These are phyloP conservation scores for Erythrocebus patas DNA, from an alignment of 2,113 vertebrate genomes.

Conservation along the genomic window DNA sequence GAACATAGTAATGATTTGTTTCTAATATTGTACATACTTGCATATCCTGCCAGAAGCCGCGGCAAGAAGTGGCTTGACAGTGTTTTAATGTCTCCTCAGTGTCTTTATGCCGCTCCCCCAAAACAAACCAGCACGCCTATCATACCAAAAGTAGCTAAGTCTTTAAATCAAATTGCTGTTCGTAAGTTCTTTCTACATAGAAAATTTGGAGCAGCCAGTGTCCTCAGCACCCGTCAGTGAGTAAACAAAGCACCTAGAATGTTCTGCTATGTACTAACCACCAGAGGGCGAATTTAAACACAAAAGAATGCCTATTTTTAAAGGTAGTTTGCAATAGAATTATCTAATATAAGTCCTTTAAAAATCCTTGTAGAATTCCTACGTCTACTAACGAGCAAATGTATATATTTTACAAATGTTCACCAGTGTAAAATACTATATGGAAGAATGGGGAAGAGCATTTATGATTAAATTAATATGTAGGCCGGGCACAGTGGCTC, in stretches of 20 bases:
- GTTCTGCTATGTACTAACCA: background rate
- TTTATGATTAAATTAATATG: background rate
- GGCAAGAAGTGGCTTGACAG: accelerated
- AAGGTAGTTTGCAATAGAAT: background rate
- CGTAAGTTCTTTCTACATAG: background rate
- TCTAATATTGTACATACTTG: background rate
- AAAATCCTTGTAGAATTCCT: background rate
- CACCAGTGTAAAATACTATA: background rate
- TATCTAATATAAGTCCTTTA: background rate
- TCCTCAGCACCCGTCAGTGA: background rate
- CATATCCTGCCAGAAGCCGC: too few species aligned
- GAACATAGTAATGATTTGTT: background rate
- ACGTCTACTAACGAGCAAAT: background rate
- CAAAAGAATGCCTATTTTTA: background rate
- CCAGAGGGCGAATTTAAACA: background rate
- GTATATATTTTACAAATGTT: background rate
- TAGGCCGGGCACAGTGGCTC: too few species aligned
- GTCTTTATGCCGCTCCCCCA: background rate
- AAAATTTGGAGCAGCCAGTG: background rate
- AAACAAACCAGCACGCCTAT: background rate
- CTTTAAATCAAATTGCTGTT: background rate
- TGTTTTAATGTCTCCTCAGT: background rate
- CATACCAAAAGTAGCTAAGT: background rate
- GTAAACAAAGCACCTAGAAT: background rate
- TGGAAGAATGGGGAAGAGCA: background rate